Evolutionary conservation across 2,888 invertebrate genomes (phyloP).

Genomic region (Philereme transversata): DNA sequence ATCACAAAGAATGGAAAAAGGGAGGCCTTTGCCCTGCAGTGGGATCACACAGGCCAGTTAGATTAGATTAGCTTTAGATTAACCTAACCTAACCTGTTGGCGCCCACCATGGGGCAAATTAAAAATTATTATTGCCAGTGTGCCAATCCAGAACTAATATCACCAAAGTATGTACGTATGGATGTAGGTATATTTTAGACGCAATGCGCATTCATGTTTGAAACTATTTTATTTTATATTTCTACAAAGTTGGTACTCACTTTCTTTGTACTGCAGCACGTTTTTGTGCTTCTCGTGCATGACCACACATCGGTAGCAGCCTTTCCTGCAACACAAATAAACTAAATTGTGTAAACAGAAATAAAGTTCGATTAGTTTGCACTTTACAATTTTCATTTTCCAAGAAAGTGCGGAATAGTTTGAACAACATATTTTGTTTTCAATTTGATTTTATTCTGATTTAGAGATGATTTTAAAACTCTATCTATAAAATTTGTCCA

Average conservation of each 20-base stretch:
- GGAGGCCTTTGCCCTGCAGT: too few relatives aligned
- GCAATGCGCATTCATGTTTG: constrained; percentile 27
- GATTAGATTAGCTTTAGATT: too few relatives aligned
- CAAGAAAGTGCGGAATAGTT: too few relatives aligned
- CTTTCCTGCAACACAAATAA: constrained; percentile 87
- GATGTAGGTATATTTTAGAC: constrained; percentile 19
- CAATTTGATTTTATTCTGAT: too few relatives aligned
- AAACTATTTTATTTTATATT: constrained; percentile 15
- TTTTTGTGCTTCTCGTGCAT: constrained; percentile 97
- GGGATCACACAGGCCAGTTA: too few relatives aligned
- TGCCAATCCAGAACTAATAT: too few relatives aligned
- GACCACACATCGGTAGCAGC: constrained; percentile 97
- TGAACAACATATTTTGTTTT: not conserved
- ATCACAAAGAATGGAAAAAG: too few relatives aligned
- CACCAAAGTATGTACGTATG: not conserved
- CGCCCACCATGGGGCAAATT: too few relatives aligned
- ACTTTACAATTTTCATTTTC: not conserved
- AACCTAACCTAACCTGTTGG: too few relatives aligned
- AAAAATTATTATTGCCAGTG: too few relatives aligned
- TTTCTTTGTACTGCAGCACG: constrained; percentile 98
- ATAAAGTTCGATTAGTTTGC: constrained; percentile 24
- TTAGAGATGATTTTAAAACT: too few relatives aligned
- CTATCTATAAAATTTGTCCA: too few relatives aligned
- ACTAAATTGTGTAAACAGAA: constrained; percentile 15
- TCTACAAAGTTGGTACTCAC: constrained; percentile 86